phyloP scores from a whole-genome alignment of 1,140 invertebrate genomes.

The Harpegnathos saltator region DNA sequence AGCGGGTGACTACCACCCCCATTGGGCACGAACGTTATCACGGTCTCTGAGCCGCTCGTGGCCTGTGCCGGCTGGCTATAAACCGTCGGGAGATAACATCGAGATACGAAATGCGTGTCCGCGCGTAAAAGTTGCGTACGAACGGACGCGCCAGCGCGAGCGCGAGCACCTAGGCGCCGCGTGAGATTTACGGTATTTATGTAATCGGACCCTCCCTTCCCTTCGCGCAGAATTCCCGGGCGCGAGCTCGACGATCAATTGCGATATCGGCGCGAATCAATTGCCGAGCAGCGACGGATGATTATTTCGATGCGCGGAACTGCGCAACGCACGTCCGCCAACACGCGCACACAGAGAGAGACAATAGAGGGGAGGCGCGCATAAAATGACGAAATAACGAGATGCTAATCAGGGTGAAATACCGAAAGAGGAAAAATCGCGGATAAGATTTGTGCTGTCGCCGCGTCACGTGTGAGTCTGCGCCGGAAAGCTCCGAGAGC shows the following conservation, averaged over 20 bases:
- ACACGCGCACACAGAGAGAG: neutral
- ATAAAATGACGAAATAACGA: constrained; percentile 32
- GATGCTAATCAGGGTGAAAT: constrained; percentile 23
- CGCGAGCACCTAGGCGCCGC: constrained; percentile 11
- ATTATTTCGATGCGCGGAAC: constrained; percentile 31
- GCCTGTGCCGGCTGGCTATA: constrained; percentile 46
- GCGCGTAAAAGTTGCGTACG: constrained; percentile 52
- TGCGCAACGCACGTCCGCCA: too few relatives aligned
- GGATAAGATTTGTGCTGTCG: neutral
- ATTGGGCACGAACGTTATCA: constrained; percentile 54
- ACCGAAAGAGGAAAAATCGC: constrained; percentile 12
- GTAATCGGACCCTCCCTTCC: constrained; percentile 36
- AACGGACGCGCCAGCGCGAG: neutral
- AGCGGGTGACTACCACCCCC: constrained; percentile 21
- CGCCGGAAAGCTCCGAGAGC: neutral
- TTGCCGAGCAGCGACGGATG: constrained; percentile 10
- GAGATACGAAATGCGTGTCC: constrained; percentile 53
- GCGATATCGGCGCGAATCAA: constrained; percentile 41
- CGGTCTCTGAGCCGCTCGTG: constrained; percentile 13
- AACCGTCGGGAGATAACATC: constrained; percentile 62
- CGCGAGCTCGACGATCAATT: constrained; percentile 2
- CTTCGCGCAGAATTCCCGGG: constrained; percentile 1
- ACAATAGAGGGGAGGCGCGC: too few relatives aligned
- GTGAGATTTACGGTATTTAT: constrained; percentile 45
- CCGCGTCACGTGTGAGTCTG: neutral